phyloP scores from a whole-genome alignment of 2,113 vertebrate genomes.

The Coptodon rendalli region DNA sequence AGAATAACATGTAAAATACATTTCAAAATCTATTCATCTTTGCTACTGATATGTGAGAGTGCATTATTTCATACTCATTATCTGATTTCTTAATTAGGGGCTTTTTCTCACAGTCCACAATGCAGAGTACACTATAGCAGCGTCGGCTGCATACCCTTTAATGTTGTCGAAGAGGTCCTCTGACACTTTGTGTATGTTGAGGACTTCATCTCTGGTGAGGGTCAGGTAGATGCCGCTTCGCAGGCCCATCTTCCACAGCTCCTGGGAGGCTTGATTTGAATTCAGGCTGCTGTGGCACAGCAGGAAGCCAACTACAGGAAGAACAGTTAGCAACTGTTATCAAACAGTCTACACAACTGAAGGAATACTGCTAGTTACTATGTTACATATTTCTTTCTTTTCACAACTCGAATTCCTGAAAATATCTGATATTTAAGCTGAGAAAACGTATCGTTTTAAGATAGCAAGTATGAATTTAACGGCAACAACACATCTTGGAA shows the following conservation, averaged over 20 bases:
- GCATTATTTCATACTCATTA: background rate
- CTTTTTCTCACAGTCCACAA: background rate
- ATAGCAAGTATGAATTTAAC: background rate
- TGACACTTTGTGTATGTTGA: slow-evolving; percentile 83
- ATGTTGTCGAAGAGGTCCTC: slow-evolving; percentile 81
- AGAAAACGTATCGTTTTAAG: background rate
- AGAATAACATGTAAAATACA: background rate
- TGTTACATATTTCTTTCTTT: background rate
- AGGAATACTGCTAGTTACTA: background rate
- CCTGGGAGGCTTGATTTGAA: slow-evolving; percentile 71
- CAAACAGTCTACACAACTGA: background rate
- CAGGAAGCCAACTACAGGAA: slow-evolving; percentile 83
- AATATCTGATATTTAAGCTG: background rate
- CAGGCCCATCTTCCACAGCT: slow-evolving; percentile 85
- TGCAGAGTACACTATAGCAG: background rate
- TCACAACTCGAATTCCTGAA: background rate
- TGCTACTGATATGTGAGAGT: background rate
- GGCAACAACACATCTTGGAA: background rate
- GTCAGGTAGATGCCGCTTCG: slow-evolving; percentile 81
- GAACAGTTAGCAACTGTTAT: background rate
- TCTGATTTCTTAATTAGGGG: background rate
- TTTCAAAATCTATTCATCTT: background rate
- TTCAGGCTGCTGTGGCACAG: slow-evolving; percentile 84
- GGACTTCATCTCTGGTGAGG: slow-evolving; percentile 81
- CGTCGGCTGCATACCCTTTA: slow-evolving; percentile 76